Evolutionary conservation across 2,888 invertebrate species (phyloP).

Genomic region (Agrilus cyanescens): DNA sequence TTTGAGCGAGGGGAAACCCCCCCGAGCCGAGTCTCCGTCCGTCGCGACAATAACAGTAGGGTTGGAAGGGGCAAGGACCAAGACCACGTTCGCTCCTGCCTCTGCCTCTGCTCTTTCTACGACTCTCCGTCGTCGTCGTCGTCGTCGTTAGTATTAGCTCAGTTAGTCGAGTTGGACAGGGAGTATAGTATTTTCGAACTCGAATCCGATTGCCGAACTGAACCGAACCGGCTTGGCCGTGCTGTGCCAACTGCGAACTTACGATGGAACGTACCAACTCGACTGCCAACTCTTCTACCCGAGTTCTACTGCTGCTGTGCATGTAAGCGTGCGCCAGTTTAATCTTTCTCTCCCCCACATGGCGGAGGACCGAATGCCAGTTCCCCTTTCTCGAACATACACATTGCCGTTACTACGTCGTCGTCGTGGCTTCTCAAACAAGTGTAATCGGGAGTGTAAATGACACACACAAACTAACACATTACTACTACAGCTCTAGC

Average conservation of each 20-base stretch:
- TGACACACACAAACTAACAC: conserved; percentile 7
- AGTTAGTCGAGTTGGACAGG: conserved; percentile 1
- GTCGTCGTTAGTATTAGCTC: background rate
- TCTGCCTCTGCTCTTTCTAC: too few relatives aligned
- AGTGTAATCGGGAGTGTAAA: conserved; percentile 11
- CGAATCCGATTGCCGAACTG: too few relatives aligned
- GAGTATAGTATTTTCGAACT: background rate
- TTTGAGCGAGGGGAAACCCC: conserved; percentile 21
- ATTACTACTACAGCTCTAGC: conserved; percentile 1
- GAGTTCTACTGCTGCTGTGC: conserved; percentile 17
- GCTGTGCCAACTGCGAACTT: too few relatives aligned
- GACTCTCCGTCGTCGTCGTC: too few relatives aligned
- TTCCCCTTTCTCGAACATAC: conserved; percentile 5
- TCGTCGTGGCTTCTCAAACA: conserved; percentile 8
- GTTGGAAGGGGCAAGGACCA: conserved; percentile 32
- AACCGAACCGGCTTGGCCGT: too few relatives aligned
- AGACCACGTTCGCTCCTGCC: conserved; percentile 1
- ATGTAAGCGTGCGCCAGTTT: conserved; percentile 14
- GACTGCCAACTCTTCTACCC: conserved; percentile 18
- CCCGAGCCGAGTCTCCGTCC: conserved; percentile 24
- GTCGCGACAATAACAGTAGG: conserved; percentile 12
- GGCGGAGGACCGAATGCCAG: conserved; percentile 2
- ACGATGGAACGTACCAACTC: conserved; percentile 13
- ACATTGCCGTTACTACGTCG: conserved; percentile 11
- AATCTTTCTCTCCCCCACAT: conserved; percentile 15